Percentiles rank a stretch among this genome's conserved stretches.
phyloP scores from a whole-genome alignment of 2,797 vertebrate species.

The Enteromius thamalakanensis region DNA sequence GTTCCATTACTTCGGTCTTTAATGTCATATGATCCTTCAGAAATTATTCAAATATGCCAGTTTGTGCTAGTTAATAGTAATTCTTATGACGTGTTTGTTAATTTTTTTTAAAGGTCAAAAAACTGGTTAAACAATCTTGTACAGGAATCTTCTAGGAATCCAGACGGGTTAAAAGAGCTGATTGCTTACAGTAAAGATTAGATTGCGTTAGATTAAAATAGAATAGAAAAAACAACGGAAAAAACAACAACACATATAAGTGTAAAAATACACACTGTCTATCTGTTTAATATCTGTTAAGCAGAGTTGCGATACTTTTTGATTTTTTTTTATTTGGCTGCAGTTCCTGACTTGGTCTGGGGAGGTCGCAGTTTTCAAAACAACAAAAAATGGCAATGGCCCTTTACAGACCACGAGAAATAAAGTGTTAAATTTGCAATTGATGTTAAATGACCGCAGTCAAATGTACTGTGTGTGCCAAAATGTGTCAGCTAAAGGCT shows the following conservation, averaged over 20 bases:
- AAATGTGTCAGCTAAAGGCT: neutral
- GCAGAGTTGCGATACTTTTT: neutral
- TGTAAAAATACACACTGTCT: neutral
- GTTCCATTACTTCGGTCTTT: neutral
- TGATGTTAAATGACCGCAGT: neutral
- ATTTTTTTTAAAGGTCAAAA: too few species aligned
- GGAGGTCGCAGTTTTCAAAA: slow-evolving; percentile 42
- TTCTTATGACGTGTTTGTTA: too few species aligned
- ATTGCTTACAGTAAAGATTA: neutral
- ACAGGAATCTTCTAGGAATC: neutral
- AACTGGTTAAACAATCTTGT: neutral
- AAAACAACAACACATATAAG: neutral
- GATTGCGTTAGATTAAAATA: neutral
- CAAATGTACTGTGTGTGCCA: slow-evolving; percentile 1
- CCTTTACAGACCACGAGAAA: neutral
- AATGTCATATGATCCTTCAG: neutral
- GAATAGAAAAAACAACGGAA: neutral
- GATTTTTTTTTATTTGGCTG: neutral
- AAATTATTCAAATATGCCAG: neutral
- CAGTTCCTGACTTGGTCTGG: slow-evolving; percentile 28
- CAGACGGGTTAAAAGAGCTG: neutral
- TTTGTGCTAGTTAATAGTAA: neutral
- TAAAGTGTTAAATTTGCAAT: neutral
- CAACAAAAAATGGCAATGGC: neutral
- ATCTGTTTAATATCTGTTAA: neutral